Conservation (phyloP, 2,797 vertebrate species). For the Atherinosoma microstoma region DNA sequence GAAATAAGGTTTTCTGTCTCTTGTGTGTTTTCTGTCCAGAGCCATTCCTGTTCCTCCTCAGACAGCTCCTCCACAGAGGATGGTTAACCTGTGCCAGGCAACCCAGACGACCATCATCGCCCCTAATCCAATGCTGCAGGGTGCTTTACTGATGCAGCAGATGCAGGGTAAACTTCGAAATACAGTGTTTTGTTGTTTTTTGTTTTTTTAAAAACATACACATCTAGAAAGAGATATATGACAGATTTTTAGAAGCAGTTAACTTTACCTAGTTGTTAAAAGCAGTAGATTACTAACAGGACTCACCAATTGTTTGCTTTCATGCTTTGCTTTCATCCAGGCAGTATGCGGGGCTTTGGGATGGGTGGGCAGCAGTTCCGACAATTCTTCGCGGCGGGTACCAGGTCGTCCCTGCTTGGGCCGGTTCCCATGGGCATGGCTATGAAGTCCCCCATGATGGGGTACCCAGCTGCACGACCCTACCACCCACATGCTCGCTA, state of each 20-base stretch:
- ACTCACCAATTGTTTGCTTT: not conserved
- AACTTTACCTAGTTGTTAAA: conserved; percentile 1
- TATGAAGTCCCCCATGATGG: conserved; percentile 88
- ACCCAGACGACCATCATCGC: conserved; percentile 88
- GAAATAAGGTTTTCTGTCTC: conserved; percentile 15
- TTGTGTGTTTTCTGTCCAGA: conserved; percentile 55
- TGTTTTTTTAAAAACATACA: not conserved
- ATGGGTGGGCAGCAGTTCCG: conserved; percentile 91
- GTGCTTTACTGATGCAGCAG: conserved; percentile 95
- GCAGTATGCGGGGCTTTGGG: conserved; percentile 88
- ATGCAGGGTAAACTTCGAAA: conserved; percentile 84
- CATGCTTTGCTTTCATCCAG: conserved; percentile 61
- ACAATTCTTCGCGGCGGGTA: conserved; percentile 91
- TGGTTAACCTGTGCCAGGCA: conserved; percentile 89
- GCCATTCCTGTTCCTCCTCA: conserved; percentile 71
- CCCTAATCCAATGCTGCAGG: conserved; percentile 94
- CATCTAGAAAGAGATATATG: not conserved
- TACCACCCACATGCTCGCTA: conserved; percentile 87
- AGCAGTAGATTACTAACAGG: not conserved
- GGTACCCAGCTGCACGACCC: conserved; percentile 83
- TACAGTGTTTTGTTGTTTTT: not conserved
- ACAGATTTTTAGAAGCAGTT: not conserved
- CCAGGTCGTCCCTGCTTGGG: conserved; percentile 92
- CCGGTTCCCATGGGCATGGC: conserved; percentile 92
- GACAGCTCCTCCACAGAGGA: conserved; percentile 73